phyloP scores from a whole-genome alignment of 2,113 vertebrate species.

The Siphamia tubifer region DNA sequence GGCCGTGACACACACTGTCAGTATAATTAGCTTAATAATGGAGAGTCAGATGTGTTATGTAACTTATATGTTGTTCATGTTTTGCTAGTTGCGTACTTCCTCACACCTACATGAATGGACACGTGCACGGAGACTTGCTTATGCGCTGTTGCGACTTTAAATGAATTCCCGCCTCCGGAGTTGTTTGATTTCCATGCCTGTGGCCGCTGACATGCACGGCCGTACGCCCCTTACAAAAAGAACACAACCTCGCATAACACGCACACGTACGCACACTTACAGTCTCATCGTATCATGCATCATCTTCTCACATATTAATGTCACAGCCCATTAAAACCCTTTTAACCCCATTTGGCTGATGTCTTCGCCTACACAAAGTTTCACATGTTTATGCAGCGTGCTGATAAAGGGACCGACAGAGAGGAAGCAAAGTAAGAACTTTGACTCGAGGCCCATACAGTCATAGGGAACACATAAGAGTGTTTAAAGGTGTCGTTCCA shows the following conservation, averaged over 20 bases:
- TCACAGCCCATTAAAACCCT: conserved; percentile 50
- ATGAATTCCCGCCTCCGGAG: background rate
- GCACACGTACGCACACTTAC: background rate
- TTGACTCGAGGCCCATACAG: background rate
- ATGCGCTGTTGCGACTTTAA: background rate
- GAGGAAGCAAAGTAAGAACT: background rate
- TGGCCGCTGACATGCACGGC: background rate
- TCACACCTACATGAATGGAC: background rate
- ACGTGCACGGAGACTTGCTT: background rate
- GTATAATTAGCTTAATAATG: no score
- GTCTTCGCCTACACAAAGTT: conserved; percentile 24
- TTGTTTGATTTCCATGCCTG: background rate
- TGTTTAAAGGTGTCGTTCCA: background rate
- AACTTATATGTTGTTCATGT: no score
- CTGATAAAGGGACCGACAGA: background rate
- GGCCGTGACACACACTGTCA: no score
- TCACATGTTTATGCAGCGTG: background rate
- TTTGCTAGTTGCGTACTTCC: background rate
- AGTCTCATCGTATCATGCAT: conserved; percentile 18
- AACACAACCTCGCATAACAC: background rate
- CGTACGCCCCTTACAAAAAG: background rate
- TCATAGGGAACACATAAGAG: background rate
- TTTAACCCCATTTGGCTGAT: conserved; percentile 33
- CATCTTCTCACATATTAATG: conserved; percentile 26
- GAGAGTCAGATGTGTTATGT: no score